Base-by-base conservation (phyloP, 2,797 vertebrate species). In the Ctenosaura bakeri region DNA sequence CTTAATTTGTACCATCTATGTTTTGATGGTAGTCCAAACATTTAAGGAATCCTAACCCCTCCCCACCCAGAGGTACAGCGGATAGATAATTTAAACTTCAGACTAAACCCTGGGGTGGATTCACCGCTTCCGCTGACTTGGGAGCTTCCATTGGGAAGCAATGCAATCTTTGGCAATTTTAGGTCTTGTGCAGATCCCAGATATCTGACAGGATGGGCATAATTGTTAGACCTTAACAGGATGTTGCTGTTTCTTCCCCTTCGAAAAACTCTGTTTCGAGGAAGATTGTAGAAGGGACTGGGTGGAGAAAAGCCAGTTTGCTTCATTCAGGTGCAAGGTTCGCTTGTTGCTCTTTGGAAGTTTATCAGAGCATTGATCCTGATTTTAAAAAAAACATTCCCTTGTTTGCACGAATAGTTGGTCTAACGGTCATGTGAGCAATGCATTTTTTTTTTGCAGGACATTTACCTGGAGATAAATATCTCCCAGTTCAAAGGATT, bases 371-470 rank as follows among this genome's bases (percentile, higher is more conserved):
- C 0, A 9, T 24, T 38, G 79, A 69, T 29, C 59, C 66, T 32
- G 29, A 32, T 32, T 69, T 69, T 29, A 76, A 6, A 6, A 86
- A 89, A 89, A 18, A 10, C 29, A 29, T 32, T 26, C 29, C 29
- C 66, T 20, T 93, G 85, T 93, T 94, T 93, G 87, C 89, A 77
- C 0, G 0, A n/a, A 62, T 22, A 71, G 78, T 38, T 73, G 90
- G 89, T 89, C 78, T 78, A 69, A 20, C 0, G 14, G 12, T 52
- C 71, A 1, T 1, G 46, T 79, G 88, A 62, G 89, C 82, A 10
- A 76, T 4, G 10, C 26, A 8, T 18, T 46, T 20, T 64, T 1
- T 52, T 66, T 88, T 91, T 26, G 29, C 66, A 78, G 64, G 20
- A 24, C 38, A 8, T 71, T 20, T 78, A 38, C 52, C n/a, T 56